These are phyloP conservation scores for Cheilosia urbana DNA, from an alignment of 2,888 invertebrate genomes.

Conservation along the genomic window DNA sequence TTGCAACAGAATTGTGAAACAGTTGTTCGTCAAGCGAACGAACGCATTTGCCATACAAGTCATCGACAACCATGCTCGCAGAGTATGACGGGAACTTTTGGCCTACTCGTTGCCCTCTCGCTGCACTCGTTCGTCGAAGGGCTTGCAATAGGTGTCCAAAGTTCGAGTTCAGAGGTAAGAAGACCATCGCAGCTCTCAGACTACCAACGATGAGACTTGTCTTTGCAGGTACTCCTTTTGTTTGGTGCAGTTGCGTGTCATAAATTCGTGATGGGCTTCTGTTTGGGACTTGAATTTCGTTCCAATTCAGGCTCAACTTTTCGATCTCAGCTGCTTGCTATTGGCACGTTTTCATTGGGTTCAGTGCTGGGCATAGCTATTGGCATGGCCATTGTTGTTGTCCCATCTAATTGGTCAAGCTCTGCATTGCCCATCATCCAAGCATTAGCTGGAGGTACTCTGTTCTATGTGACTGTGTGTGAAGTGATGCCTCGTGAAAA, in stretches of 20 bases:
- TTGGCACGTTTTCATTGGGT: conserved; percentile 88
- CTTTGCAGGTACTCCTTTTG: conserved; percentile 87
- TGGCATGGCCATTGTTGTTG: conserved; percentile 87
- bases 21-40: conserved; percentile 80
- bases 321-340: conserved; percentile 85
- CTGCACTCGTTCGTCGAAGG: conserved; percentile 92
- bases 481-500: conserved; percentile 91
- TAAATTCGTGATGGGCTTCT: conserved; percentile 92
- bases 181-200: conserved; percentile 26
- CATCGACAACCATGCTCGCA: conserved; percentile 88
- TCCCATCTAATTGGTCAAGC: conserved; percentile 83
- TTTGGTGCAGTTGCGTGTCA: conserved; percentile 90
- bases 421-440: conserved; percentile 86
- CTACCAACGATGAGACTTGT: conserved; percentile 60
- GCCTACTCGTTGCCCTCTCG: conserved; percentile 89
- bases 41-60: conserved; percentile 86
- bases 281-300: conserved; percentile 90
- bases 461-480: conserved; percentile 90
- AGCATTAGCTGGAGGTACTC: conserved; percentile 90
- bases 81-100: conserved; percentile 87
- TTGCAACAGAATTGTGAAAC: conserved; percentile 76
- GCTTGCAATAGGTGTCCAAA: conserved; percentile 91
- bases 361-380: conserved; percentile 88
- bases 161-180: conserved; percentile 86
- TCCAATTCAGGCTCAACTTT: conserved; percentile 83